phyloP scores from a whole-genome alignment of 2,113 vertebrate genomes.

The Lampris megalopsis region DNA sequence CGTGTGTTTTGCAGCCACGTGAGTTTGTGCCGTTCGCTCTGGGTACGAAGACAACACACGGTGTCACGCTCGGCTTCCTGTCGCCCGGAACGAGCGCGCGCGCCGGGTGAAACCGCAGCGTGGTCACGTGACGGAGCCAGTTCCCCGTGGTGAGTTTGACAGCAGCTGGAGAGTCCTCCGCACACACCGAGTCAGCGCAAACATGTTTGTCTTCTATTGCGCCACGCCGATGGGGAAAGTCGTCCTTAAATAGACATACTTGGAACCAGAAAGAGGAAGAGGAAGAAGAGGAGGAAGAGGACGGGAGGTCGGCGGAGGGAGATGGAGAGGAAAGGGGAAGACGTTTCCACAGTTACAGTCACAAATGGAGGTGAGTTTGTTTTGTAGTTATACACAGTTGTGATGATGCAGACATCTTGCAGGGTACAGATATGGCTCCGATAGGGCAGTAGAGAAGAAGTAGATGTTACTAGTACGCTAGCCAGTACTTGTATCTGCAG shows the following conservation, averaged over 20 bases:
- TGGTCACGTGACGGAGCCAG: conserved; percentile 50
- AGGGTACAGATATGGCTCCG: too few relatives aligned
- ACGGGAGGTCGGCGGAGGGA: conserved; percentile 1
- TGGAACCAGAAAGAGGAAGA: conserved; percentile 61
- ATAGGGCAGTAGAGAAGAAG: too few relatives aligned
- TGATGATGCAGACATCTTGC: not conserved
- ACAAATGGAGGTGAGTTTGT: conserved; percentile 50
- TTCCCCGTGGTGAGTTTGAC: conserved; percentile 17
- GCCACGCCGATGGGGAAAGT: conserved; percentile 22
- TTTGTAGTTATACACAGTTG: not conserved
- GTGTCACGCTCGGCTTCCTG: conserved; percentile 54
- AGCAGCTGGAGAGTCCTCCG: too few relatives aligned
- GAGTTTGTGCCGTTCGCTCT: not conserved
- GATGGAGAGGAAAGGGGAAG: conserved; percentile 63
- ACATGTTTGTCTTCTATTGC: conserved; percentile 8
- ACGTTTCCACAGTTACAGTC: not conserved
- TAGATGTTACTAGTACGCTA: too few relatives aligned
- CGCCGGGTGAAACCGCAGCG: conserved; percentile 60
- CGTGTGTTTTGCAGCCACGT: not conserved
- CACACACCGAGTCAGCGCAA: too few relatives aligned
- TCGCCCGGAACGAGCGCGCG: not conserved
- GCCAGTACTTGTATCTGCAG: too few relatives aligned
- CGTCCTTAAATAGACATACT: conserved; percentile 27
- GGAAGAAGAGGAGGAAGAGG: conserved; percentile 28
- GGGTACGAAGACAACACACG: not conserved